Base-by-base conservation (phyloP, 1,140 invertebrate genomes). In the Yoshiicerus persimilis region DNA sequence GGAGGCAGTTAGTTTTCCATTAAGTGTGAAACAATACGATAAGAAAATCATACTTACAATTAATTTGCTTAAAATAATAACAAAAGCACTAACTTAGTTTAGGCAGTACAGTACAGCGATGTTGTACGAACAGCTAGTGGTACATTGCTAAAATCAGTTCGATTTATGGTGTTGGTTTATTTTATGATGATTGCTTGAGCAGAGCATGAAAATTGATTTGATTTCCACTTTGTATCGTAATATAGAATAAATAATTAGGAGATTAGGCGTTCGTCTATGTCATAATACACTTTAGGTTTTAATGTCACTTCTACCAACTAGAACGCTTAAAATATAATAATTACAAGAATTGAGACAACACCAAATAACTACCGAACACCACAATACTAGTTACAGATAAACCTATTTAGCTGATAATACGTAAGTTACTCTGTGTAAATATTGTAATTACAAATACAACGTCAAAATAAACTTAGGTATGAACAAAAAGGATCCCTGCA, bases 131-230 rank as follows among this genome's bases (percentile, higher is more conserved):
- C 75, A 80, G 75, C 75, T 34, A 36, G 75, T 80, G 75, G 75
- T 80, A 80, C 34, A 36, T 80, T 80, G 32, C 16, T 80, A 80
- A 30, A 80, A 80, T 80, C 75, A 80, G 75, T 80, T 36, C 32
- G 75, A 80, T 34, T n/a, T 30, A 36, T 2, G 6, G 75, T 38
- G 34, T n/a, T 80, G 75, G n/a, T 80, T 64, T 23, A 0, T 70
- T 80, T 80, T 34, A n/a, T 34, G 75, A 80, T 80, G 75, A 80
- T 80, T 80, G 75, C 75, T 80, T 80, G 75, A 80, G 75, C 75
- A 80, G 30, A 77, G 32, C 20, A 80, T 80, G 75, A 80, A 80
- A 80, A 80, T 32, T 80, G 30, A 80, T 34, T 34, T 80, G 75
- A 80, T 80, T 34, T 80, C 64, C 32, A 80, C 34, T 30, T 70